Base-by-base conservation (phyloP, 2,888 invertebrate species). In the Meteorus cinctellus region DNA sequence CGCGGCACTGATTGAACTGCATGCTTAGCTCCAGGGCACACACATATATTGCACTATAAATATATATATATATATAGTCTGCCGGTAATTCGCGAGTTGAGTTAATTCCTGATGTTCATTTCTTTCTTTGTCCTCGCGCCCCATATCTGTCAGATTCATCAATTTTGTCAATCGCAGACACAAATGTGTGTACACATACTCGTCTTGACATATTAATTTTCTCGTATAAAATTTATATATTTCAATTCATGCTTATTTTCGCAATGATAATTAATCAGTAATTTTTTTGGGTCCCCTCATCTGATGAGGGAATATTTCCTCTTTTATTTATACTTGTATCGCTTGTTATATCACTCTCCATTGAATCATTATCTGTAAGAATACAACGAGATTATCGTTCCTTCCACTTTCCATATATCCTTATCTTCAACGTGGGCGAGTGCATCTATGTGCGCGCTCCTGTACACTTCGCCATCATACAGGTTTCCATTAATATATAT, bases 1-100 rank as follows among this genome's bases (percentile, higher is more conserved):
- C 84, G 82, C 83, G 81, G 82, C 83, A 84, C 82, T 86, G 85
- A 88, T 87, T 86, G 86, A 87, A 85, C 85, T 80, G 83, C 87
- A 84, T 84, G 81, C 84, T 75, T 74, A 34, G 73, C 65, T 65
- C 36, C 67, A 19, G 65, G 76, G 62, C 55, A 67, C 8, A 55
- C n/a, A 24, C n/a, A 55, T 55, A 24, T 19, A 55, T n/a, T 51
- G n/a, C 6, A 19, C 4, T 55, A 55, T 19, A 55, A 19, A 55
- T 55, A 55, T 8, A 55, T 19, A 24, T 19, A 24, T 55, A 24
- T 55, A 24, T 19, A 55, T 19, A 19, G 19, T 48, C 48, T 65
- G 41, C 45, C 41, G 48, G 27, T 62, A 73, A 74, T 65, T 72
- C 8, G n/a, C n/a, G 55, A 55, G 48, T 48, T 74, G 72, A 29